A percentile compares a stretch with the other conserved stretches of the same genome.
These are phyloP conservation scores for Mixornis gularis DNA, from an alignment of 2,113 vertebrate genomes.

Conservation along the genomic window DNA sequence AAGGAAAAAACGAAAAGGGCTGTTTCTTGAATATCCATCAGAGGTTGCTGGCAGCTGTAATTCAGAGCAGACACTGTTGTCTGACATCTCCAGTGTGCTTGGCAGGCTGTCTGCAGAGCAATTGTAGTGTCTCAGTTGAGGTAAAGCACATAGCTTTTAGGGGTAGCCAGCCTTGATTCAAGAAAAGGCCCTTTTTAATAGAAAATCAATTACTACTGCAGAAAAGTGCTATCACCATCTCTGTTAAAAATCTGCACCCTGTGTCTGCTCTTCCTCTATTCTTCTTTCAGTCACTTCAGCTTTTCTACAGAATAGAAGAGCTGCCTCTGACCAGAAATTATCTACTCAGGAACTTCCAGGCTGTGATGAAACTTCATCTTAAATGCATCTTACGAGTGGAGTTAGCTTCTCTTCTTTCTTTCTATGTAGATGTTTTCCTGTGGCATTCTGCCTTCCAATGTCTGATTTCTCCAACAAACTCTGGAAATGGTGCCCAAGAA, in stretches of 20 bases:
- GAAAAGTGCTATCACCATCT: neutral
- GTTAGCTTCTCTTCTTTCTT: neutral
- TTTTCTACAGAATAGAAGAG: neutral
- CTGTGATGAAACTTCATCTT: neutral
- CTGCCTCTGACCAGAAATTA: constrained; percentile 31
- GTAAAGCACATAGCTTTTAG: neutral
- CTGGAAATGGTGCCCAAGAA: neutral
- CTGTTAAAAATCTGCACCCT: constrained; percentile 3
- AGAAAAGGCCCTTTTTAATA: neutral
- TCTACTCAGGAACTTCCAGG: neutral
- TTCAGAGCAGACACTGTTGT: neutral
- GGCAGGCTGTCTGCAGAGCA: neutral
- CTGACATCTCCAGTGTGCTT: neutral
- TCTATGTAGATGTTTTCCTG: neutral
- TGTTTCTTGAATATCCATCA: neutral
- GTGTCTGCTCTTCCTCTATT: neutral
- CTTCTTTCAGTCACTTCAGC: neutral
- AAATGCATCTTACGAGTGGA: neutral
- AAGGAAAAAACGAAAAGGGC: neutral
- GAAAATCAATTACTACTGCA: constrained; percentile 1
- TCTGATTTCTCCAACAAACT: neutral
- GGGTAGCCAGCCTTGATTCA: neutral
- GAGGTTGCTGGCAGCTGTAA: neutral
- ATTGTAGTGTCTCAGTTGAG: accelerated
- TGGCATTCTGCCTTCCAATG: neutral